Evolutionary conservation across 2,888 invertebrate genomes (phyloP).

Genomic region (Tryphoninae sp.): DNA sequence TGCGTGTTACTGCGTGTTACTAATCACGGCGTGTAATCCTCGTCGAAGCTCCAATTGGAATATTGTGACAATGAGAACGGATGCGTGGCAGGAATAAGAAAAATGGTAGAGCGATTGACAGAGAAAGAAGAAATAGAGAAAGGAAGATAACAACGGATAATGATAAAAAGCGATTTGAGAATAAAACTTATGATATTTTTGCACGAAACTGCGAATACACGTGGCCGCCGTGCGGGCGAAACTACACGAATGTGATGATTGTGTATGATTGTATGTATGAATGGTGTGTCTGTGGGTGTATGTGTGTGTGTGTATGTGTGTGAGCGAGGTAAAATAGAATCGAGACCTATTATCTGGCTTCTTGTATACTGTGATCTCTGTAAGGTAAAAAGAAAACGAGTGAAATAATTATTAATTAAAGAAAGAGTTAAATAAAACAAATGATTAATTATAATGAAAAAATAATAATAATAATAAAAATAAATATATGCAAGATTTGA

Average conservation of each 20-base stretch:
- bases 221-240: constrained; percentile 40
- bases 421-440: constrained; percentile 64
- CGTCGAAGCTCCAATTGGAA: constrained; percentile 50
- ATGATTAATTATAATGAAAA: constrained; percentile 70
- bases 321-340: constrained; percentile 73
- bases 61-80: constrained; percentile 19
- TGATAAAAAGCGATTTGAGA: constrained; percentile 58
- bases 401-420: constrained; percentile 63
- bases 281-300: constrained; percentile 37
- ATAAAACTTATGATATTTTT: constrained; percentile 74
- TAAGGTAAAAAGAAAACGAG: constrained; percentile 74
- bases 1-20: constrained; percentile 50
- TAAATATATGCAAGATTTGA: constrained; percentile 64
- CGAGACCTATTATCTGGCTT: constrained; percentile 79
- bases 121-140: constrained; percentile 19
- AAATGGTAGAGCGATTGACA: constrained; percentile 25
- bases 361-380: constrained; percentile 81
- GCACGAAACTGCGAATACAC: constrained; percentile 65
- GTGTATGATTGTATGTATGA: constrained; percentile 25
- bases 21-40: too few relatives aligned
- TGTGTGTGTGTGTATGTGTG: constrained; percentile 51
- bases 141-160: constrained; percentile 53
- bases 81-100: constrained; percentile 7
- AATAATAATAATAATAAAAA: constrained; percentile 65
- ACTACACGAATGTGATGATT: constrained; percentile 29